Percentiles rank a stretch among this genome's conserved stretches.
Evolutionary conservation across 2,888 invertebrate species (phyloP).

Genomic region (Brachylomia viminalis): DNA sequence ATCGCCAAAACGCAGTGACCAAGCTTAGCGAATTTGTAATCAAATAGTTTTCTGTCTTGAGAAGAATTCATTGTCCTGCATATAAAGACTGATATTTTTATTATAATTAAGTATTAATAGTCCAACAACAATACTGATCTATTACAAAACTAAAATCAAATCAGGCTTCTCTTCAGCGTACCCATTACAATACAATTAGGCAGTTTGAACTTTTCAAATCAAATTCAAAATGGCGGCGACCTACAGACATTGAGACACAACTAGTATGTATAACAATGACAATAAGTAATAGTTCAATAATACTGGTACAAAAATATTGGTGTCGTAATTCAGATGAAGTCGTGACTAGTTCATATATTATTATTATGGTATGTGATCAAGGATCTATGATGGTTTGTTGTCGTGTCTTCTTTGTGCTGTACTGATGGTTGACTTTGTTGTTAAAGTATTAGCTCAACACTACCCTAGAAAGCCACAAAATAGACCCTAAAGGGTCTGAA

Average conservation of each 20-base stretch:
- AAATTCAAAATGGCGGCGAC: slow-evolving; percentile 55
- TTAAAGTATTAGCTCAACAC: neutral
- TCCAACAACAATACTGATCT: neutral
- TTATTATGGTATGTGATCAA: slow-evolving; percentile 42
- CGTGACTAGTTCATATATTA: slow-evolving; percentile 62
- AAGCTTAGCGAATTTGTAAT: no score
- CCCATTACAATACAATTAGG: slow-evolving; percentile 20
- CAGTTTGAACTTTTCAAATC: slow-evolving; percentile 53
- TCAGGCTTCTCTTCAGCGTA: slow-evolving; percentile 28
- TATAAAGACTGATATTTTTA: no score
- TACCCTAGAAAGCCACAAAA: no score
- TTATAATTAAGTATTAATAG: neutral
- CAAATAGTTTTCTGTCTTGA: neutral
- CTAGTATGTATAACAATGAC: slow-evolving; percentile 62
- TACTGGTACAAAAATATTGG: slow-evolving; percentile 53
- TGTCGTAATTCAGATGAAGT: slow-evolving; percentile 66
- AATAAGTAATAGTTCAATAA: slow-evolving; percentile 57
- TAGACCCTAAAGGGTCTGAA: neutral
- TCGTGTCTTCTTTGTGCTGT: slow-evolving; percentile 11
- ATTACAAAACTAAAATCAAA: slow-evolving; percentile 23
- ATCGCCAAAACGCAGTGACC: neutral
- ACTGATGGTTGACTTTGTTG: neutral
- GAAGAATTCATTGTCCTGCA: neutral
- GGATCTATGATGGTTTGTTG: slow-evolving; percentile 4
- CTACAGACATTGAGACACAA: slow-evolving; percentile 44